Evolutionary conservation across 2,113 vertebrate genomes (phyloP).

Genomic region (sheep (Ovis aries)): ARS-UI_Ramb_v3.0 NC_056077.1:29378501-29379000

Average conservation of each 20-base stretch:
- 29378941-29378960: neutral
- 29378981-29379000: neutral
- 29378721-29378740: neutral
- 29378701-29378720: neutral
- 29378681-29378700: neutral
- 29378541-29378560: neutral
- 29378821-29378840: conserved; percentile 10
- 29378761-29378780: neutral
- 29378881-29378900: neutral
- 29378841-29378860: conserved; percentile 17
- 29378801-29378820: neutral
- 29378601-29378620: conserved; percentile 3
- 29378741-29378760: neutral
- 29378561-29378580: neutral
- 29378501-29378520: neutral
- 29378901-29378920: neutral
- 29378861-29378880: neutral
- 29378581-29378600: neutral
- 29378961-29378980: neutral
- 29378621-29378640: neutral
- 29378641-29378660: neutral
- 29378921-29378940: neutral
- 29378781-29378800: neutral
- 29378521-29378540: neutral
- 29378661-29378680: neutral